Percentiles rank a stretch among this genome's conserved stretches.
Conservation (phyloP, 2,888 invertebrate genomes). For the Cephus pulcher region DNA sequence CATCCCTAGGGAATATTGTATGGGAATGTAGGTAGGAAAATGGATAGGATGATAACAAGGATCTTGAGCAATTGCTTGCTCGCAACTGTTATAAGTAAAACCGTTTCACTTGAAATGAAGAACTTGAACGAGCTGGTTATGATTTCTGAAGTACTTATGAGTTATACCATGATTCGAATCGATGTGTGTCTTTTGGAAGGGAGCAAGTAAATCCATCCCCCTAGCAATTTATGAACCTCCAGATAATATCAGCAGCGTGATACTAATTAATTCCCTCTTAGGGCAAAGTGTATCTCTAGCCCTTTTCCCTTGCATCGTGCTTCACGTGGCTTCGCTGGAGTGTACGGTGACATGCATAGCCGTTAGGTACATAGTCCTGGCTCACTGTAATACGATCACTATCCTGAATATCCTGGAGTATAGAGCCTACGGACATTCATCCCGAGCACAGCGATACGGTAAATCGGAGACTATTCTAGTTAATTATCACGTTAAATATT, state of each 20-base stretch:
- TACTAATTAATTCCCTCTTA: constrained; percentile 45
- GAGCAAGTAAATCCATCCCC: background rate
- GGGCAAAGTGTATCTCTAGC: constrained; percentile 11
- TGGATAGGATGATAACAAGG: no score
- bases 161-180: background rate
- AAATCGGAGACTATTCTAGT: constrained; percentile 16
- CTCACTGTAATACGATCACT: constrained; percentile 6
- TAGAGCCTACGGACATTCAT: constrained; percentile 1
- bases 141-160: background rate
- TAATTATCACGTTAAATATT: constrained; percentile 43
- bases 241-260: background rate
- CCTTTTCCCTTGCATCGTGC: background rate
- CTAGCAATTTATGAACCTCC: background rate
- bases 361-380: constrained; percentile 2
- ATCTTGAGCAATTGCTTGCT: no score
- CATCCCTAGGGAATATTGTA: background rate
- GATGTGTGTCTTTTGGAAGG: background rate
- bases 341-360: background rate
- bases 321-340: background rate
- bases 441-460: background rate
- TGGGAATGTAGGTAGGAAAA: background rate
- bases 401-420: background rate
- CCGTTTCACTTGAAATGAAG: background rate
- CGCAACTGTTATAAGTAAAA: background rate
- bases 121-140: background rate